These are phyloP conservation scores for Sarcophaga caerulescens DNA, from an alignment of 2,888 invertebrate species.

Conservation along the genomic window DNA sequence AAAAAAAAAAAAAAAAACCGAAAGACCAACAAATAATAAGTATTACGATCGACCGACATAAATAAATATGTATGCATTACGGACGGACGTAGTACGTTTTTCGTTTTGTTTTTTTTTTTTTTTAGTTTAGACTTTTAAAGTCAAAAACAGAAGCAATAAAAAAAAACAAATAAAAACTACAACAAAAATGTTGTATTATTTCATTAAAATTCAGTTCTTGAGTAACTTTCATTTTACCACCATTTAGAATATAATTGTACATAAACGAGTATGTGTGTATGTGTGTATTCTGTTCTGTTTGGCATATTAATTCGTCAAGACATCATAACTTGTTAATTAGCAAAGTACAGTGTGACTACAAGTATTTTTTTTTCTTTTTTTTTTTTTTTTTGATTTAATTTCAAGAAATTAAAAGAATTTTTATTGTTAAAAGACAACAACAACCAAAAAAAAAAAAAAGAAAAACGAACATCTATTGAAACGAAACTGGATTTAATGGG, in stretches of 20 bases:
- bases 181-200: background rate
- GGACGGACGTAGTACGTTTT: background rate
- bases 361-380: too few species aligned
- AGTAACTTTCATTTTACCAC: background rate
- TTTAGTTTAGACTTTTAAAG: background rate
- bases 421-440: too few species aligned
- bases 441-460: too few species aligned
- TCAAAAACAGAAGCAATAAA: background rate
- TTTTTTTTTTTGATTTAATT: too few species aligned
- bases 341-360: background rate
- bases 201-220: background rate
- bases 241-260: background rate
- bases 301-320: too few species aligned
- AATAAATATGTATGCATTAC: background rate
- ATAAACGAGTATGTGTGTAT: background rate
- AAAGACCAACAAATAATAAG: background rate
- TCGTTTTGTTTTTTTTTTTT: background rate
- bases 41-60: background rate
- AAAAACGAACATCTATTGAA: too few species aligned
- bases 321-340: background rate
- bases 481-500: too few species aligned
- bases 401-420: too few species aligned
- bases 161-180: background rate
- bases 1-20: background rate
- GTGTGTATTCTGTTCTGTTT: too few species aligned